Base-by-base conservation (phyloP, 2,888 invertebrate species). In the Tyria jacobaeae region DNA sequence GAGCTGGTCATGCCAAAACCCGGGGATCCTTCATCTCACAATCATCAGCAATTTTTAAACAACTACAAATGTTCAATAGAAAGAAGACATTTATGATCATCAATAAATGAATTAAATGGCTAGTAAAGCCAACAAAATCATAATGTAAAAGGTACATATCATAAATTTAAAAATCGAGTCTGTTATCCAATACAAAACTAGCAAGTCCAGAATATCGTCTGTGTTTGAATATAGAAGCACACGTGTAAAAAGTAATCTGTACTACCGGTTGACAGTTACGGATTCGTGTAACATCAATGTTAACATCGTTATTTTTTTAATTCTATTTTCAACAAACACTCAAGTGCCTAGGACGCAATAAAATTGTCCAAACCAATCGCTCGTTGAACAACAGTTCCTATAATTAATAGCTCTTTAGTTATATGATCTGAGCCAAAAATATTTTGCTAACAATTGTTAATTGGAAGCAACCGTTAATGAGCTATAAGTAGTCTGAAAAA, bases 11-110 rank as follows among this genome's bases (percentile, higher is more conserved):
- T 76, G 75, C 75, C 75, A 76, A 76, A 68, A 67, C 60, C 56
- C 70, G 54, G 66, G 63, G 62, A 68, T 63, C 66, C 70, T 68
- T 64, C 58, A 73, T 73, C 74, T 72, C 63, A 66, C 60, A 76
- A 72, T 64, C 39, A 53, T 57, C 56, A 57, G 17, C 12, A 51
- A 61, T 70, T 71, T 70, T 70, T 62, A 64, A 71, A 73, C 51
- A 49, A 47, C 56, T 31, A 58, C 68, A 56, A 52, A 60, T 75
- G 69, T 67, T 60, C 37, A 61, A 50, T 53, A n/a, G 55, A 55
- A 60, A 34, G 52, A 2, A 1, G 21, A 17, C 21, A 44, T 12
- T 21, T 21, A 2, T 21, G 44, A 21, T 12, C 12, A 21, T 21
- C 17, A 44, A 44, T 10, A n/a, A 39, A n/a, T 15, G n/a, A 39